Conservation (phyloP, 2,113 vertebrate genomes). For the Siniperca chuatsi region DNA sequence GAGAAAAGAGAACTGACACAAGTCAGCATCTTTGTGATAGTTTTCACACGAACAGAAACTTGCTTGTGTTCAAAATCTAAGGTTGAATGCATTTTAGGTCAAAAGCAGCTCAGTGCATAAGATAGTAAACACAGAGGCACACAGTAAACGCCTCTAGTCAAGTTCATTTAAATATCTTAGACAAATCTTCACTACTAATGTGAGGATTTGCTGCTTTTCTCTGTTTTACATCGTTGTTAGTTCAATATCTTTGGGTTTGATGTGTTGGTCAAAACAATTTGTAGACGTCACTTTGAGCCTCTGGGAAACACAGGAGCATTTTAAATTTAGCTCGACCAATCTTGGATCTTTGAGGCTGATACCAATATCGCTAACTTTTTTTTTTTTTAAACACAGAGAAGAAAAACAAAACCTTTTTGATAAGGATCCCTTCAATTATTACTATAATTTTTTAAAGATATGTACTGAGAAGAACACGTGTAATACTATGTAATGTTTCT, state of each 20-base stretch:
- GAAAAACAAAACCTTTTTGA: too few species aligned
- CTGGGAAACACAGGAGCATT: too few species aligned
- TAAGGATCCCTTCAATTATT: too few species aligned
- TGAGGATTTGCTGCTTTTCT: neutral
- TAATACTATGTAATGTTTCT: too few species aligned
- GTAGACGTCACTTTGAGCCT: neutral
- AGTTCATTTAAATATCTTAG: neutral
- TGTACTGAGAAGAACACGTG: too few species aligned
- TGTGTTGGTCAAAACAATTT: neutral
- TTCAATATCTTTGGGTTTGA: neutral
- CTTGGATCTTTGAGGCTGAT: too few species aligned
- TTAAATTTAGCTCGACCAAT: too few species aligned
- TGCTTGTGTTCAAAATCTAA: neutral
- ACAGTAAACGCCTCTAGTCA: neutral
- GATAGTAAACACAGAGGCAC: neutral
- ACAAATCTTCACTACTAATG: neutral
- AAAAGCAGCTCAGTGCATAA: neutral
- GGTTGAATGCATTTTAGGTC: neutral
- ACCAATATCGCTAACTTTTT: too few species aligned
- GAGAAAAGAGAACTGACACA: neutral
- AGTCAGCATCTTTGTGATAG: neutral
- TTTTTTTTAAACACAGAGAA: too few species aligned
- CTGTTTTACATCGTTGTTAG: neutral
- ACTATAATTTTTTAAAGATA: too few species aligned
- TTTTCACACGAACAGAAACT: neutral